Base-by-base conservation (phyloP, 2,113 vertebrate genomes). In the Rhynchomys soricoides region DNA sequence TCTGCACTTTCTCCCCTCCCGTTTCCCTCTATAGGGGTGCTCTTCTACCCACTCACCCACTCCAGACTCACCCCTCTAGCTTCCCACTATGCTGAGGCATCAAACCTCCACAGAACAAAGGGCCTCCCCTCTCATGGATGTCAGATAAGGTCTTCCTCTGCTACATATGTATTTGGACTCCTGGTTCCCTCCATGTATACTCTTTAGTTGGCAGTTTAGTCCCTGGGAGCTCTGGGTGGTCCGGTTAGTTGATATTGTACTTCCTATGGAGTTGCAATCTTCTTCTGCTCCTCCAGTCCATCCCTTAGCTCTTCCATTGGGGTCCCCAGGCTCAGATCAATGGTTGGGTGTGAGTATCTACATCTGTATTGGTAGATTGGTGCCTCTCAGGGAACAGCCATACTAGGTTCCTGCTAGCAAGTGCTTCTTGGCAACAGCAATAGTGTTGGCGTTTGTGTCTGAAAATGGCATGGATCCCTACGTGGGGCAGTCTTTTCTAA, bases 291-390 rank as follows among this genome's bases (percentile, higher is more conserved):
- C 17, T 9, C 10, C 37, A 21, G 37, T 71, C 17, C 3, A 21
- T 21, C 37, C 70, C 70, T 37, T n/a, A n/a, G 7, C 37, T 40
- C 17, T 71, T n/a, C 37, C 70, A 21, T 21, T 21, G 2, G 17
- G 17, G 16, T 37, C 70, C 17, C 7, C 0, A 7, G 21, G 7
- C 70, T n/a, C 70, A 21, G 17, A 8, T 3, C 1, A 8, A 71
- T n/a, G 37, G 16, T 71, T n/a, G 70, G 17, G 16, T n/a, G 16
- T 71, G 31, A 19, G 70, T 71, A 17, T 71, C 37, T 71, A 6
- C 37, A 71, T 71, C 70, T 40, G 16, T 71, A 19, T n/a, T n/a
- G 5, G 6, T n/a, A 13, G 34, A 6, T 71, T 68, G 13, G 66
- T 34, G 3, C 66, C 66, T 68, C 31, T 71, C 68, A 71, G 34